A percentile compares a stretch with the other conserved stretches of the same genome.
These are phyloP conservation scores for Drosophila birchii DNA, from an alignment of 2,888 invertebrate species.

Conservation along the genomic window DNA sequence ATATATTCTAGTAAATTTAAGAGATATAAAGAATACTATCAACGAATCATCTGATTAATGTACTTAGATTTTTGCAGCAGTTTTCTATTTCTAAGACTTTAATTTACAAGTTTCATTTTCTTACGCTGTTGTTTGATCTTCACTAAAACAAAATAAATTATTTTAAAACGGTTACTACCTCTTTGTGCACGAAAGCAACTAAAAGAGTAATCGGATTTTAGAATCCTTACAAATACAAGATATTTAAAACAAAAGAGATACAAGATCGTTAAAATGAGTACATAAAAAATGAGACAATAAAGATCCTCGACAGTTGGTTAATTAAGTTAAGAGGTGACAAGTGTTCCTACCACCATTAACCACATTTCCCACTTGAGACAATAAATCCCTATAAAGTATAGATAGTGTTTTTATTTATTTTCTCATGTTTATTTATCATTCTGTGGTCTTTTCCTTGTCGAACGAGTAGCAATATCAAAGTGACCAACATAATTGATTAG, in stretches of 20 bases:
- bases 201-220: not conserved
- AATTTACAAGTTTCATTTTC: too few relatives aligned
- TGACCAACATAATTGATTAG: conserved; percentile 57
- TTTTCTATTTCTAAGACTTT: too few relatives aligned
- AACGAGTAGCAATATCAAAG: conserved; percentile 72
- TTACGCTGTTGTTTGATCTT: too few relatives aligned
- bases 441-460: conserved; percentile 47
- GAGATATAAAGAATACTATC: too few relatives aligned
- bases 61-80: too few relatives aligned
- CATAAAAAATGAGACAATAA: not conserved
- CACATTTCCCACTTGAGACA: not conserved
- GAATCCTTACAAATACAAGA: not conserved
- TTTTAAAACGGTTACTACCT: too few relatives aligned
- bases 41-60: too few relatives aligned
- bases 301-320: too few relatives aligned
- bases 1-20: too few relatives aligned
- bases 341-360: not conserved
- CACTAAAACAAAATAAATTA: too few relatives aligned
- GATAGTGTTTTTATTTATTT: conserved; percentile 44
- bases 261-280: not conserved
- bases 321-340: not conserved
- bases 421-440: conserved; percentile 50
- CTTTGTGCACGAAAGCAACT: too few relatives aligned
- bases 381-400: not conserved
- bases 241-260: not conserved